These are phyloP conservation scores for Megaptera novaeangliae DNA, from an alignment of 2,113 vertebrate genomes.

Conservation along the genomic window DNA sequence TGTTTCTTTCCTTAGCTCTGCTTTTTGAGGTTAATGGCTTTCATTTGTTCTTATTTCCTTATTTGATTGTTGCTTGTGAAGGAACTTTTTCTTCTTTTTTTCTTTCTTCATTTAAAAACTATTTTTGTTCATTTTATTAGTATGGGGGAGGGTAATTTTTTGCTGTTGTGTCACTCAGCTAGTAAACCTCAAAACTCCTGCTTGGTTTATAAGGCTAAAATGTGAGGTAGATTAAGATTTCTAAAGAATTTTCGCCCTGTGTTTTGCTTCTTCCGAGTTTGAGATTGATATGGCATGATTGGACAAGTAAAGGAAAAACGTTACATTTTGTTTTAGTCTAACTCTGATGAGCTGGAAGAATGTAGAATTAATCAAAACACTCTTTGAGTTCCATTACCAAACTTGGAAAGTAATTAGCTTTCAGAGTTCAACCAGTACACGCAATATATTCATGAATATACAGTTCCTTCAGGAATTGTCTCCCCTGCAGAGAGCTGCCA, in stretches of 20 bases:
- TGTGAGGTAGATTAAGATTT: neutral
- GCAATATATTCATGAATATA: accelerated
- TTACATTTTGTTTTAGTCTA: neutral
- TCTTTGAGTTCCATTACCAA: neutral
- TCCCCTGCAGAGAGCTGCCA: neutral
- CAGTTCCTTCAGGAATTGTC: neutral
- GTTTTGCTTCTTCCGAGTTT: neutral
- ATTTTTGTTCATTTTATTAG: slow-evolving; percentile 11
- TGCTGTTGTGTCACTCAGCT: neutral
- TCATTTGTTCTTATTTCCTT: neutral
- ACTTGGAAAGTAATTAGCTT: neutral
- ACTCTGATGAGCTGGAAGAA: neutral
- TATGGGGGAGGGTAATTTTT: neutral
- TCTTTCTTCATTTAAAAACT: slow-evolving; percentile 3
- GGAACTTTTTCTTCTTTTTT: neutral
- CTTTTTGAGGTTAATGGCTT: neutral
- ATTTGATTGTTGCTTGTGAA: neutral
- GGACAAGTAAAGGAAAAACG: neutral
- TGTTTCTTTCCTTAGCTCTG: neutral
- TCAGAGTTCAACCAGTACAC: neutral
- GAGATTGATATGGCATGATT: neutral
- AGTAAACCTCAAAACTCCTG: neutral
- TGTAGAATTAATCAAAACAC: neutral
- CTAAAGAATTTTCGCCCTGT: neutral
- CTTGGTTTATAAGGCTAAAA: neutral